These are phyloP conservation scores for Cromileptes altivelis DNA, from an alignment of 2,113 vertebrate species.

Conservation along the genomic window DNA sequence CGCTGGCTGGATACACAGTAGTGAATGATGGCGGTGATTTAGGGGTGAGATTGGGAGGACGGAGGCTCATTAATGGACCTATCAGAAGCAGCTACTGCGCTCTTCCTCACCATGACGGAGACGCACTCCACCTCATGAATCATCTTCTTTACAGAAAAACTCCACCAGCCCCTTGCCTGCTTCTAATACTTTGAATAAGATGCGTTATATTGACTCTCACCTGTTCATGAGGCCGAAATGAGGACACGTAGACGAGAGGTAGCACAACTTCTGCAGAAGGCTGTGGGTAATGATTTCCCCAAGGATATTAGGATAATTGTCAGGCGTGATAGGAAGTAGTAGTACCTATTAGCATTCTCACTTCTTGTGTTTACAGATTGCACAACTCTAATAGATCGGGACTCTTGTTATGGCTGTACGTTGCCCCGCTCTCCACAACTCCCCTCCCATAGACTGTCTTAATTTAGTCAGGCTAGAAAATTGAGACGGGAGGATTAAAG, in stretches of 20 bases:
- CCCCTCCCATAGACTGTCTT: constrained; percentile 8
- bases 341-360: constrained; percentile 52
- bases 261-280: constrained; percentile 20
- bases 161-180: not conserved
- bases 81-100: constrained; percentile 37
- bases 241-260: constrained; percentile 2
- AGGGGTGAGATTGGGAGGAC: constrained; percentile 45
- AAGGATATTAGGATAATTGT: constrained; percentile 65
- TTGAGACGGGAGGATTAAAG: constrained; percentile 28
- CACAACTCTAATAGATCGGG: constrained; percentile 34
- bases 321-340: constrained; percentile 40
- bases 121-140: constrained; percentile 21
- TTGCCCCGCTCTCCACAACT: not conserved
- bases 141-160: constrained; percentile 4
- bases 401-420: constrained; percentile 27
- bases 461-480: constrained; percentile 34
- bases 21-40: constrained; percentile 63
- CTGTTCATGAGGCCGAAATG: constrained; percentile 29
- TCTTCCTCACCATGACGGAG: constrained; percentile 35
- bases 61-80: constrained; percentile 59
- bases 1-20: not conserved
- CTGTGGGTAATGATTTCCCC: constrained; percentile 55
- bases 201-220: constrained; percentile 20
- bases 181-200: constrained; percentile 25
- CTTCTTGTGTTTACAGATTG: constrained; percentile 60